Base-by-base conservation (phyloP, 2,113 vertebrate genomes). In the Poeciliopsis turrubarensis region DNA sequence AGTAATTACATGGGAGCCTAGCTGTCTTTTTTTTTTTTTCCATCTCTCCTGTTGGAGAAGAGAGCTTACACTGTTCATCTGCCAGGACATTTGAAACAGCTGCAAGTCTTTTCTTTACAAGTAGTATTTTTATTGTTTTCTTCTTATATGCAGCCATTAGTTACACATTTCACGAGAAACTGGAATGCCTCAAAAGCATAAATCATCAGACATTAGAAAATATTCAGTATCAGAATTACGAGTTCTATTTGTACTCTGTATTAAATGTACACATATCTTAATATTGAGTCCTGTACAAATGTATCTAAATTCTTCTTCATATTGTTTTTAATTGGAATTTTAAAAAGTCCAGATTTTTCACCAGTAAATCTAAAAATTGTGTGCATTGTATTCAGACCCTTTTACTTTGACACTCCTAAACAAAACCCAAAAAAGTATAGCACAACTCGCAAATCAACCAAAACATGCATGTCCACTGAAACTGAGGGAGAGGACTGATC, bases 201-300 rank as follows among this genome's bases (percentile, higher is more conserved):
- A 66, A 34, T 77, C 68, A 69, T 89, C 65, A 89, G 90, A 83
- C 70, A 82, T 90, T 51, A 87, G 88, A 67, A 9, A 41, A 37
- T 73, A 68, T 88, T 86, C 68, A 61, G 80, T 74, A 62, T 80
- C 67, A 79, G 84, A 88, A 89, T 83, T 87, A 85, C 79, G 73
- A 87, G 84, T 86, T 31, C 51, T n/a, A 57, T 57, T 57, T n/a
- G 51, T 57, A 57, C 51, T 25, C 25, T 57, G 2, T n/a, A 47
- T 19, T 47, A 47, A 47, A 47, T 47, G 5, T 47, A 17, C 14
- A 19, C 15, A 47, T 47, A 47, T 47, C 17, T 47, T 47, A 47
- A 47, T 47, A 47, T 17, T 47, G 44, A 47, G 44, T 47, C 44
- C 44, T 15, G 0, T 47, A 15, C 44, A 47, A 47, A 47, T 19